Conservation (phyloP, 2,888 invertebrate genomes). For the Temnothorax unifasciatus region DNA sequence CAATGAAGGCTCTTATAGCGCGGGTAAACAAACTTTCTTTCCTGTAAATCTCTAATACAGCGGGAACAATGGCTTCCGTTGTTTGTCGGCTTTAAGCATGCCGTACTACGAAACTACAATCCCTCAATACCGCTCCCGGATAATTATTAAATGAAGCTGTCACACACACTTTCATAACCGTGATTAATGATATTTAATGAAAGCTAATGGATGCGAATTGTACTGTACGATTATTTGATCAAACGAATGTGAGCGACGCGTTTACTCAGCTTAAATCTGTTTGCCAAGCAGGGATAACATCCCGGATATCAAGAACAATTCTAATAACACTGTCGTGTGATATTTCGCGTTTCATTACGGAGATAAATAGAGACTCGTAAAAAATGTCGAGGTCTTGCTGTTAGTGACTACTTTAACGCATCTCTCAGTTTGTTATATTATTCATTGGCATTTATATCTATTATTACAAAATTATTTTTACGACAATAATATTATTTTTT, state of each 20-base stretch:
- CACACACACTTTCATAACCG: conserved; percentile 40
- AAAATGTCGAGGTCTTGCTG: background rate
- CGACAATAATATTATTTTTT: background rate
- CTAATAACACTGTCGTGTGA: conserved; percentile 9
- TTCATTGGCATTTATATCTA: background rate
- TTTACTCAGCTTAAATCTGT: conserved; percentile 52
- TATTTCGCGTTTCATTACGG: background rate
- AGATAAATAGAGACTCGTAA: background rate
- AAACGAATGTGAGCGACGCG: conserved; percentile 39
- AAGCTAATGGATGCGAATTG: conserved; percentile 63
- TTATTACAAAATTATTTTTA: background rate
- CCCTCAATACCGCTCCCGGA: conserved; percentile 39
- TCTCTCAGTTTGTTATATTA: background rate
- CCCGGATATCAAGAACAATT: conserved; percentile 23
- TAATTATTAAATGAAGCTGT: conserved; percentile 63
- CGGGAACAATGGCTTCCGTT: conserved; percentile 53
- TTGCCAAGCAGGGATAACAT: conserved; percentile 35
- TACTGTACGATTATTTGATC: conserved; percentile 47
- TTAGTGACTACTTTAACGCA: background rate
- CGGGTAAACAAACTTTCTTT: conserved; percentile 55
- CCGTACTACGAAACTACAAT: conserved; percentile 42
- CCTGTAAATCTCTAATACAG: conserved; percentile 44
- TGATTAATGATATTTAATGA: conserved; percentile 62
- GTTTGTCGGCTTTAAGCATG: conserved; percentile 49
- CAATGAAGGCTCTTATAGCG: conserved; percentile 47